Percentiles rank a stretch among this genome's conserved stretches.
phyloP scores from a whole-genome alignment of 2,888 invertebrate genomes.

The Apeira syringaria region DNA sequence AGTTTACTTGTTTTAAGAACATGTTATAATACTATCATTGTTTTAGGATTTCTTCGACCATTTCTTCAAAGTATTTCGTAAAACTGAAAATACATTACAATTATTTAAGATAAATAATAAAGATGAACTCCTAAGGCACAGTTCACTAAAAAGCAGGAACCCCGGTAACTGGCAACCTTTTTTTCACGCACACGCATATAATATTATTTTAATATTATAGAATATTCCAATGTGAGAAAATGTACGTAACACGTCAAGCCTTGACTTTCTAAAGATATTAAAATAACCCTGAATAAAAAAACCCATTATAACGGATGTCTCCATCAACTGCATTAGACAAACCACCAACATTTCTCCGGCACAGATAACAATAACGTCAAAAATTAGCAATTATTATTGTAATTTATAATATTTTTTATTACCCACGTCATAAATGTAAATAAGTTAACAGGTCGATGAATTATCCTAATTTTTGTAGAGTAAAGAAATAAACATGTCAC shows the following conservation, averaged over 20 bases:
- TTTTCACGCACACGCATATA: too few relatives aligned
- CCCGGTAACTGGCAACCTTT: too few relatives aligned
- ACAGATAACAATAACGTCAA: conserved; percentile 24
- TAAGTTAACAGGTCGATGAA: conserved; percentile 39
- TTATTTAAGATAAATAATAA: too few relatives aligned
- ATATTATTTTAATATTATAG: too few relatives aligned
- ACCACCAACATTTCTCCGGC: conserved; percentile 18
- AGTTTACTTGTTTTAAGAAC: too few relatives aligned
- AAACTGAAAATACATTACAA: too few relatives aligned
- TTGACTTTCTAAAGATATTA: conserved; percentile 20
- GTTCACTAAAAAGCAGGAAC: too few relatives aligned
- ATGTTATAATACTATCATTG: too few relatives aligned
- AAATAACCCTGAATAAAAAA: conserved; percentile 1
- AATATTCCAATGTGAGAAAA: too few relatives aligned
- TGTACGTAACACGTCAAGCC: conserved; percentile 22
- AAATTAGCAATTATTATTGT: conserved; percentile 11
- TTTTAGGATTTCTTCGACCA: too few relatives aligned
- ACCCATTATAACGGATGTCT: conserved; percentile 21
- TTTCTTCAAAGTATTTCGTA: too few relatives aligned
- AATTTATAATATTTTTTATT: conserved; percentile 17
- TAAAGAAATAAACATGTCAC: conserved; percentile 53
- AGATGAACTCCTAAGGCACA: too few relatives aligned
- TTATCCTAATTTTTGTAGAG: conserved; percentile 37
- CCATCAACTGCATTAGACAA: conserved; percentile 30
- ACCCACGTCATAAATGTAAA: conserved; percentile 39